A percentile compares a stretch with the other conserved stretches of the same genome.
Conservation (phyloP, 2,888 invertebrate species). For the Lasiommata megera region DNA sequence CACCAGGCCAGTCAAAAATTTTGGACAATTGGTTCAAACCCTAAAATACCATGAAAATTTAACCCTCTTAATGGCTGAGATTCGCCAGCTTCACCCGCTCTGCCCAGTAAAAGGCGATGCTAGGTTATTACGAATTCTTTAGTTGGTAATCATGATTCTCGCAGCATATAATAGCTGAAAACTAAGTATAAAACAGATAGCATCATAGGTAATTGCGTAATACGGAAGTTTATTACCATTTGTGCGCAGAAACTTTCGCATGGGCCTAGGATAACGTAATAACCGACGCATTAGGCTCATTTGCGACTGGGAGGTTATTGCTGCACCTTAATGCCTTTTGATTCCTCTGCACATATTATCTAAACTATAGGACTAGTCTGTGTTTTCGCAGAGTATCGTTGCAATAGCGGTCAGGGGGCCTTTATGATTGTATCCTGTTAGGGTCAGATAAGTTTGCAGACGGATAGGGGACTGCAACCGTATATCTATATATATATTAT, state of each 20-base stretch:
- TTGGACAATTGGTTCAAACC: no score
- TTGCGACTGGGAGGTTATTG: constrained; percentile 46
- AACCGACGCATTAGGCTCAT: constrained; percentile 47
- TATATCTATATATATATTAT: no score
- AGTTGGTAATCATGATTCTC: no score
- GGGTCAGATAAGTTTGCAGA: no score
- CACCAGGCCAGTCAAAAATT: no score
- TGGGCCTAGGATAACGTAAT: constrained; percentile 56
- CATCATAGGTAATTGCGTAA: constrained; percentile 54
- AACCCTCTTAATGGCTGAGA: no score
- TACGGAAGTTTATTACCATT: constrained; percentile 67
- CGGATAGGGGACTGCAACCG: no score
- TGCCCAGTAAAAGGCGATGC: no score
- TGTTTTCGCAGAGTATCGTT: background rate
- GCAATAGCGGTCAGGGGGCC: background rate
- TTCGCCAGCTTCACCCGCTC: no score
- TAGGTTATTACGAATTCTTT: no score
- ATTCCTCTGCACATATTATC: constrained; percentile 9
- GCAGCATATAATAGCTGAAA: constrained; percentile 6
- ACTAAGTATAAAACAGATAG: constrained; percentile 23
- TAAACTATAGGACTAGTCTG: constrained; percentile 10
- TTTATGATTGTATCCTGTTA: no score
- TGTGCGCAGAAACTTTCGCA: constrained; percentile 61
- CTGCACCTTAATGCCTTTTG: constrained; percentile 14
- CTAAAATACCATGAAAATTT: no score